Evolutionary conservation across 2,797 vertebrate species (phyloP), one percentile per base, ranked within the genome.

Genomic region (Atherinosoma microstoma): DNA sequence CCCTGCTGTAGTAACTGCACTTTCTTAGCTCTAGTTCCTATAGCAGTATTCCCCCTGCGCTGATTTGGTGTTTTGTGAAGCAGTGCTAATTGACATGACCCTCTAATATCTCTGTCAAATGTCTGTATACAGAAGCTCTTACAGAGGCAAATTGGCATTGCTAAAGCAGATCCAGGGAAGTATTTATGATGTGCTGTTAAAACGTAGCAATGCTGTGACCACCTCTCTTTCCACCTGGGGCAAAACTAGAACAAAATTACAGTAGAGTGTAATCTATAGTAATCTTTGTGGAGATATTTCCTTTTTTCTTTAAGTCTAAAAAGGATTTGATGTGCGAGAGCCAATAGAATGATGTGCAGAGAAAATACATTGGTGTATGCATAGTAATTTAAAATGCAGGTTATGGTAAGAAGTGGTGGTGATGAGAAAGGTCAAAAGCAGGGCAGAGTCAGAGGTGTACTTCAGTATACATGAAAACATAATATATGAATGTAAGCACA

Each of bases 31-130:
- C 16, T 36, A 40, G 87, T 84, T 89, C 76, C 85, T 84, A 88
- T 82, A 80, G 88, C 67, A 79, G 59, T 80, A 80, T 79, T 67
- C 88, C 84, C 84, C 67, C 67, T 57, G 84, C 58, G 34, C 67
- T 86, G 83, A 79, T 67, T 74, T 57, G 47, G 79, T 89, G 89
- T 87, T 90, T 85, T 80, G 67, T 82, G 70, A 70, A 76, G 82
- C 84, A 77, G 61, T 2, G 57, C 82, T 87, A 86, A 89, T 89
- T 78, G 87, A 89, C 36, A 60, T 12, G 2, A 79, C 81, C 72
- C 78, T 78, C 77, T 75, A 82, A 73, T 80, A 67, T 51, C 67
- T 56, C 82, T 18, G 67, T 85, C 77, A 87, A 73, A 74, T 77
- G 56, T 76, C 83, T 63, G 79, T 62, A 73, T 76, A 70, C 67